Conservation (phyloP, 2,888 invertebrate species). For the Sipha maydis region DNA sequence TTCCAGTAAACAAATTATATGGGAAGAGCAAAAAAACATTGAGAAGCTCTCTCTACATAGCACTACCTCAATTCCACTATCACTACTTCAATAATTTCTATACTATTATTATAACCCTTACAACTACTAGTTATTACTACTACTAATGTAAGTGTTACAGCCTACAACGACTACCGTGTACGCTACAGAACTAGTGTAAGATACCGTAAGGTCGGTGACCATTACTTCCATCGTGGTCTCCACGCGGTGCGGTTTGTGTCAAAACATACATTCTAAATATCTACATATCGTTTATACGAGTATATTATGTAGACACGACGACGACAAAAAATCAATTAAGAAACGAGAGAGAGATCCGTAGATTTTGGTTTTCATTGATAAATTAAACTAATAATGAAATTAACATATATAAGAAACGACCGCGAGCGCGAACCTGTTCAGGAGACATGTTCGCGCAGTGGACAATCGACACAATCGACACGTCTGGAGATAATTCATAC, state of each 20-base stretch:
- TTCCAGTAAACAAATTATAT: no score
- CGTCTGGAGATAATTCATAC: neutral
- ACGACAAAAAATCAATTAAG: neutral
- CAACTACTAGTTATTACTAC: no score
- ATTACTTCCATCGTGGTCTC: neutral
- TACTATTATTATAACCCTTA: no score
- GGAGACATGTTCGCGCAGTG: slow-evolving; percentile 30
- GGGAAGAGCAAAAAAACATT: no score
- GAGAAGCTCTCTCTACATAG: no score
- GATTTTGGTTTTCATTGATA: slow-evolving; percentile 18
- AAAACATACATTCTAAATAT: neutral
- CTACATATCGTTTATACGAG: neutral
- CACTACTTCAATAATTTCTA: no score
- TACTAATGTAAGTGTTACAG: neutral
- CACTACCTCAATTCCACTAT: no score
- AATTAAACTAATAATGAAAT: neutral
- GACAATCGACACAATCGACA: slow-evolving; percentile 36
- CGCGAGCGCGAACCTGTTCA: slow-evolving; percentile 24
- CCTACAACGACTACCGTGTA: neutral
- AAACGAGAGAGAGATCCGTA: neutral
- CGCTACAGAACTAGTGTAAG: neutral
- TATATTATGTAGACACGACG: neutral
- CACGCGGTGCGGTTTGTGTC: neutral
- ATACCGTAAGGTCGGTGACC: slow-evolving; percentile 52
- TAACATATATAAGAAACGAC: neutral